These are phyloP conservation scores for Pituophis catenifer DNA, from an alignment of 2,113 vertebrate species.

Conservation along the genomic window DNA sequence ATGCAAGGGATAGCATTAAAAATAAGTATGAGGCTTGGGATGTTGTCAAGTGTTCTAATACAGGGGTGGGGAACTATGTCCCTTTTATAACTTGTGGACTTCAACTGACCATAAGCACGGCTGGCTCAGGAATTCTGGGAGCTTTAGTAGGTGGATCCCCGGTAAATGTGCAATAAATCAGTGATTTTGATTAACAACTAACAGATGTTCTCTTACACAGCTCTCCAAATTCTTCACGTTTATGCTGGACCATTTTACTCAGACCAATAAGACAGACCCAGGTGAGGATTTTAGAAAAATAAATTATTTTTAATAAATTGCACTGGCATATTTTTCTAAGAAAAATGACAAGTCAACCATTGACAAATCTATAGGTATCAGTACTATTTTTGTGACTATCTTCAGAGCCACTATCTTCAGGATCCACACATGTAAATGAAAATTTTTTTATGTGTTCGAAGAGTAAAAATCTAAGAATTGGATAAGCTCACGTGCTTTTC, in stretches of 20 bases:
- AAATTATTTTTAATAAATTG: background rate
- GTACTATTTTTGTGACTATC: background rate
- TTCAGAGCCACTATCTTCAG: background rate
- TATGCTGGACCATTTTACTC: conserved; percentile 87
- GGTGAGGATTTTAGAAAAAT: conserved; percentile 67
- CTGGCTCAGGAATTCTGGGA: background rate
- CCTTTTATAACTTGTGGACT: too few relatives aligned
- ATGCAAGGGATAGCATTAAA: background rate
- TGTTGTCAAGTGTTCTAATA: background rate
- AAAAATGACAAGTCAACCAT: background rate
- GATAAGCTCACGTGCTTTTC: background rate
- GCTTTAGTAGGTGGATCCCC: background rate
- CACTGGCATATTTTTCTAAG: background rate
- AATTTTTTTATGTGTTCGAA: background rate
- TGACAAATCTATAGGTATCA: background rate
- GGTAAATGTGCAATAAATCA: background rate
- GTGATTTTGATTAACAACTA: conserved; percentile 15
- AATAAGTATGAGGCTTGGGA: background rate
- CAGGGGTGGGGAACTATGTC: background rate
- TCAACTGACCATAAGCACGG: background rate
- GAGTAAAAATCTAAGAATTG: background rate
- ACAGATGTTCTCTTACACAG: conserved; percentile 66
- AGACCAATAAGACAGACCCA: conserved; percentile 69
- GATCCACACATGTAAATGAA: background rate
- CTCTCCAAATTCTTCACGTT: conserved; percentile 93